Percentiles rank a stretch among this genome's conserved stretches.
Conservation (phyloP, 2,113 vertebrate genomes). For the Malurus elegans region DNA sequence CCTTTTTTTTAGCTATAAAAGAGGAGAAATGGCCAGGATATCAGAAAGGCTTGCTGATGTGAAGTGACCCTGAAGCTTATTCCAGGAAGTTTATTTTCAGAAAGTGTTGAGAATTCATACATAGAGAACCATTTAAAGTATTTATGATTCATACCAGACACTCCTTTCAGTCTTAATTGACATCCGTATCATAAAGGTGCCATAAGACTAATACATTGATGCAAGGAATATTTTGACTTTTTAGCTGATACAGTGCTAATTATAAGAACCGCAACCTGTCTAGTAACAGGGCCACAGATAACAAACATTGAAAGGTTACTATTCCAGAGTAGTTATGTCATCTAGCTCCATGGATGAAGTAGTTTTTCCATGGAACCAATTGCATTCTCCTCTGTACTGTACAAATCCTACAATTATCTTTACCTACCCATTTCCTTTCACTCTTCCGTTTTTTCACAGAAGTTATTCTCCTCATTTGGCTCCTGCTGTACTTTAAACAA, state of each 20-base stretch:
- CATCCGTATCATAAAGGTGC: not conserved
- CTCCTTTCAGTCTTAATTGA: not conserved
- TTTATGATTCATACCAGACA: not conserved
- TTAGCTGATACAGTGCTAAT: constrained; percentile 15
- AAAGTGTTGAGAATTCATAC: not conserved
- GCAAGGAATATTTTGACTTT: not conserved
- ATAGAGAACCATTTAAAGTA: not conserved
- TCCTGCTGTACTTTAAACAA: not conserved
- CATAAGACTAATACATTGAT: not conserved
- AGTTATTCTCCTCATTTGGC: constrained; percentile 25
- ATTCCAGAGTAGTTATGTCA: not conserved
- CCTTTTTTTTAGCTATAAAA: not conserved
- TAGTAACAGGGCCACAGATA: not conserved
- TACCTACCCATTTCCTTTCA: constrained; percentile 33
- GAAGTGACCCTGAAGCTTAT: not conserved
- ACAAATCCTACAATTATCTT: constrained; percentile 26
- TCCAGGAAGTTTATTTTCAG: constrained; percentile 34
- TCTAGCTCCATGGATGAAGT: not conserved
- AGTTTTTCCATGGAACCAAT: constrained; percentile 50
- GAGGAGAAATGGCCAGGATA: not conserved
- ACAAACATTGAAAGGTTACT: not conserved
- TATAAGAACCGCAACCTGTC: not conserved
- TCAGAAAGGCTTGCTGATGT: not conserved
- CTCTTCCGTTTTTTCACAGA: not conserved
- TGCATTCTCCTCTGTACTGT: constrained; percentile 14